phyloP scores from a whole-genome alignment of 2,888 invertebrate genomes.

The Lepidonotus clava region DNA sequence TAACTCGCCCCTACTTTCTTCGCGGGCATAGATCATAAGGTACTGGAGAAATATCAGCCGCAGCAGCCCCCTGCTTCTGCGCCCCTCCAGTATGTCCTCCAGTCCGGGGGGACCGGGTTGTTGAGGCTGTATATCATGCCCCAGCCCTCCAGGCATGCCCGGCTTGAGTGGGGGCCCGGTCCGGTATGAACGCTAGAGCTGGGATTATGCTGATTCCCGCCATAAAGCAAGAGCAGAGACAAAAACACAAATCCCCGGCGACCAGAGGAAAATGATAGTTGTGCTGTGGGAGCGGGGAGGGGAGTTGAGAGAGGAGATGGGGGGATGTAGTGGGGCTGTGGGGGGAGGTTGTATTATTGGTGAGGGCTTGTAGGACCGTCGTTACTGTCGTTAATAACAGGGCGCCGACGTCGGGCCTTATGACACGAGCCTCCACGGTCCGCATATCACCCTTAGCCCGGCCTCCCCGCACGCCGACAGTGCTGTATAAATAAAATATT shows the following conservation, averaged over 20 bases:
- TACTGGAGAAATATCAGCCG: background rate
- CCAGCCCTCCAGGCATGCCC: too few species aligned
- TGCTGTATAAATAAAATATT: conserved; percentile 53
- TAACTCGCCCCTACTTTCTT: background rate
- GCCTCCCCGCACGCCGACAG: background rate
- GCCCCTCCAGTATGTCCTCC: background rate
- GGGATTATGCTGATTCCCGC: conserved; percentile 50
- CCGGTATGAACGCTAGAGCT: conserved; percentile 16
- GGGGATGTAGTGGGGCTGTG: too few species aligned
- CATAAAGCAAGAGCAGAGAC: conserved; percentile 23
- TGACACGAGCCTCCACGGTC: conserved; percentile 14
- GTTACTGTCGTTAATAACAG: conserved; percentile 28
- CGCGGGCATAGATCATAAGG: conserved; percentile 31
- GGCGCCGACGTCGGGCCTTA: background rate
- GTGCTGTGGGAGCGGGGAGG: too few species aligned
- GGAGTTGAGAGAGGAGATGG: too few species aligned
- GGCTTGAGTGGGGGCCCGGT: background rate
- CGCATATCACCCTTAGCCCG: background rate
- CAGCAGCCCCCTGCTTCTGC: background rate
- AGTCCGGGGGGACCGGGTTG: background rate
- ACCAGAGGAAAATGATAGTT: conserved; percentile 36
- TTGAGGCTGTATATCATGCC: conserved; percentile 1
- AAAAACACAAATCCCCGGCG: conserved; percentile 50
- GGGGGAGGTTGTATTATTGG: too few species aligned
- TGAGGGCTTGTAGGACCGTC: too few species aligned